These are phyloP conservation scores for Thera obeliscata DNA, from an alignment of 2,888 invertebrate species.

Conservation along the genomic window DNA sequence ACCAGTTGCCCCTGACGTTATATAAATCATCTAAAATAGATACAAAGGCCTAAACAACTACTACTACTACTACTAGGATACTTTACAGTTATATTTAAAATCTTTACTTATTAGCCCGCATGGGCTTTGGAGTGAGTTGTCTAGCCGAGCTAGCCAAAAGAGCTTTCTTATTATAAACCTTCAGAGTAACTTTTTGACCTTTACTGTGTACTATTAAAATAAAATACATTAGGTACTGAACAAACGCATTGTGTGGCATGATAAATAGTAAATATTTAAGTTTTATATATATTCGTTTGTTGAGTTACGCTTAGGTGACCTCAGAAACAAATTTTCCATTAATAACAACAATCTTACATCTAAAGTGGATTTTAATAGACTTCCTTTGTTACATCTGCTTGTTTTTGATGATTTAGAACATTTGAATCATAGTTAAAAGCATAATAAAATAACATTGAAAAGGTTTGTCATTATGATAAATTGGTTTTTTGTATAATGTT, in stretches of 20 bases:
- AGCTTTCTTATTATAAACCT: background rate
- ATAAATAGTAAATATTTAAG: background rate
- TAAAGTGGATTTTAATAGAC: constrained; percentile 70
- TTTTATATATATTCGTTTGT: background rate
- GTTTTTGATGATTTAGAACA: constrained; percentile 51
- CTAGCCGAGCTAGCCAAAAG: background rate
- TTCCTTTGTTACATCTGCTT: constrained; percentile 56
- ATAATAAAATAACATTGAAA: constrained; percentile 45
- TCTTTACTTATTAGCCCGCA: too few species aligned
- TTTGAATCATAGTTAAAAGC: constrained; percentile 50
- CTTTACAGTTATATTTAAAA: too few species aligned
- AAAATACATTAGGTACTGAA: background rate
- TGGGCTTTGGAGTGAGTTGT: background rate
- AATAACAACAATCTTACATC: constrained; percentile 45
- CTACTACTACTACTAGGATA: too few species aligned
- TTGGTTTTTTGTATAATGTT: constrained; percentile 38
- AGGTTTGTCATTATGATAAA: constrained; percentile 45
- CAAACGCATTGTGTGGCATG: constrained; percentile 1
- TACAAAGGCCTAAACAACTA: too few species aligned
- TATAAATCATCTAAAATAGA: too few species aligned
- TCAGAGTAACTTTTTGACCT: too few species aligned
- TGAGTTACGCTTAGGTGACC: constrained; percentile 34
- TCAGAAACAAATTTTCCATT: constrained; percentile 53
- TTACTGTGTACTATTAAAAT: too few species aligned
- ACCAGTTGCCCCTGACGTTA: too few species aligned